A percentile compares a stretch with the other conserved stretches of the same genome.
Evolutionary conservation across 2,888 invertebrate genomes (phyloP).

Genomic region (Napeogenes inachia): DNA sequence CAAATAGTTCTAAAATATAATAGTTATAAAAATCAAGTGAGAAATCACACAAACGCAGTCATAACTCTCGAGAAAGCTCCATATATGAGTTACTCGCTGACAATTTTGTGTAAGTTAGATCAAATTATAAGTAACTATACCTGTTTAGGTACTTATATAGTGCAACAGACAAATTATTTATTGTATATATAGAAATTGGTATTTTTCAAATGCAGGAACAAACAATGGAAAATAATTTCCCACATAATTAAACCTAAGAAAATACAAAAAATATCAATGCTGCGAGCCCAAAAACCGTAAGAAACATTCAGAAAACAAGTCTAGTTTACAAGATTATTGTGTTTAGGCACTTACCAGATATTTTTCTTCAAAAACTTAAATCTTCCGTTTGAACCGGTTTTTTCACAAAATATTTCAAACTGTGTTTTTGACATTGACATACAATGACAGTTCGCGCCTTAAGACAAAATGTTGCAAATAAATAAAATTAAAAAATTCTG

Average conservation of each 20-base stretch:
- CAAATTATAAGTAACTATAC: too few relatives aligned
- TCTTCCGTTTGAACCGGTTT: conserved; percentile 9
- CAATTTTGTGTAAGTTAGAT: too few relatives aligned
- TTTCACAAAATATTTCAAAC: conserved; percentile 17
- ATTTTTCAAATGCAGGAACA: conserved; percentile 20
- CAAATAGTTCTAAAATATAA: neutral
- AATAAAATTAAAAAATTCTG: too few relatives aligned
- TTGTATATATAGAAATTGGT: conserved; percentile 13
- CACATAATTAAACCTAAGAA: conserved; percentile 25
- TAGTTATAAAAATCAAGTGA: conserved; percentile 5
- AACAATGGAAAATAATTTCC: conserved; percentile 28
- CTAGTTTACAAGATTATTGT: conserved; percentile 18
- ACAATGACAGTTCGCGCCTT: too few relatives aligned
- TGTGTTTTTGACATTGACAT: conserved; percentile 24
- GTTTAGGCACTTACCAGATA: conserved; percentile 22
- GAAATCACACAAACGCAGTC: conserved; percentile 30
- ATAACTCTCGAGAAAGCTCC: conserved; percentile 10
- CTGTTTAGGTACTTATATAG: conserved; percentile 1
- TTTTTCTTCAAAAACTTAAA: conserved; percentile 20
- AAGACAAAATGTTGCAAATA: too few relatives aligned
- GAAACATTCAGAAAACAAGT: conserved; percentile 15
- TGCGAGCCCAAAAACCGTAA: conserved; percentile 11
- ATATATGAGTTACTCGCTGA: conserved; percentile 1
- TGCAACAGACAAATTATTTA: conserved; percentile 10
- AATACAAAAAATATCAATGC: conserved; percentile 14